phyloP scores from a whole-genome alignment of 2,113 vertebrate genomes.

The Salvelinus alpinus region DNA sequence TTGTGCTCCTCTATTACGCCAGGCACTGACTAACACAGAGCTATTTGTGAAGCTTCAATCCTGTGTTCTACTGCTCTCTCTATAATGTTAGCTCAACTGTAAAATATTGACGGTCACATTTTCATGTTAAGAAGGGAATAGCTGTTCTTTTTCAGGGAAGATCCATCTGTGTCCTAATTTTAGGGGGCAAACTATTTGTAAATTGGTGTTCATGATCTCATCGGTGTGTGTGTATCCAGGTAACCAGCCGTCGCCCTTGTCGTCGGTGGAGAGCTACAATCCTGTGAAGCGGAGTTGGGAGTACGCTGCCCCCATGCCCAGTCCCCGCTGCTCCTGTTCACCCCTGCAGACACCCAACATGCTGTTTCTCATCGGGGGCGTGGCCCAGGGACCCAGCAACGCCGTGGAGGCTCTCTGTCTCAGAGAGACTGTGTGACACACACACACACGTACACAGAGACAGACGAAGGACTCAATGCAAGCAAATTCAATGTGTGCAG shows the following conservation, averaged over 20 bases:
- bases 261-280: constrained; percentile 90
- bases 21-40: no score
- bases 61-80: no score
- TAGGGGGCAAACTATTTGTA: neutral
- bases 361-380: constrained; percentile 90
- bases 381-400: constrained; percentile 90
- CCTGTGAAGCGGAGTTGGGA: constrained; percentile 88
- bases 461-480: neutral
- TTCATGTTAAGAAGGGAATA: no score
- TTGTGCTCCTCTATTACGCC: no score
- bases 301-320: constrained; percentile 83
- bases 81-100: no score
- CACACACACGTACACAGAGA: constrained; percentile 10
- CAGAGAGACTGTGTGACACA: constrained; percentile 79
- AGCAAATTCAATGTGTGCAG: neutral
- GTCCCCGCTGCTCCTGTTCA: constrained; percentile 89
- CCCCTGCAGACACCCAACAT: constrained; percentile 76
- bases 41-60: no score
- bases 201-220: neutral
- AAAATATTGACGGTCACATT: no score
- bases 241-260: constrained; percentile 89
- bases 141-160: no score
- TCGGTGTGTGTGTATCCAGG: constrained; percentile 69
- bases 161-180: neutral
- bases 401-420: constrained; percentile 91